Base-by-base conservation (phyloP, 1,140 invertebrate species). In the Samia ricini region DNA sequence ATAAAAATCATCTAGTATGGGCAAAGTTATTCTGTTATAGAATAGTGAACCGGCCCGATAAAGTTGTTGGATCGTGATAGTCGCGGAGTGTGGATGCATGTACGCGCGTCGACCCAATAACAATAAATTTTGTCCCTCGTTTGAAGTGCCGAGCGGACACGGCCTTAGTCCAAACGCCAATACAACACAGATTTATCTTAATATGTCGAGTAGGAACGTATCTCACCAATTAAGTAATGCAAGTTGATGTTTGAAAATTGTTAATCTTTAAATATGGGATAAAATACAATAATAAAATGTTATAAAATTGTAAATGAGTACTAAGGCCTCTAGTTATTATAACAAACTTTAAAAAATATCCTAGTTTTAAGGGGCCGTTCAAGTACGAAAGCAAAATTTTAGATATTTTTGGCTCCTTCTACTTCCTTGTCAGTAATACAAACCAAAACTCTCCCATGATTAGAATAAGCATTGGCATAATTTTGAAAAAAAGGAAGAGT, bases 51-150 rank as follows among this genome's bases (percentile, higher is more conserved):
- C 66, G 69, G 56, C 54, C 59, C 70, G 87, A 89, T 89, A 89
- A 89, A 85, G 81, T 88, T 85, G 85, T 89, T 76, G 56, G 54
- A 71, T 83, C 80, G 83, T 85, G 85, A 89, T 89, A 87, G 83
- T 76, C 81, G 87, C 83, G 79, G 75, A 90, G 88, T 90, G 84
- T 77, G 85, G 87, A 90, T 90, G 84, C 88, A 77, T 90, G 88
- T 90, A 81, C 79, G 84, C 81, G 77, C 74, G 77, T 77, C 79
- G 72, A 66, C 56, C 83, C 87, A 88, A 88, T 90, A 90, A 90
- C 84, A 88, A 88, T 90, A 89, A 89, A 89, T 89, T 83, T 85
- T 76, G 72, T 79, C 62, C 68, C 79, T 77, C 82, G 85, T 88
- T 88, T 89, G 87, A 89, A 84, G 80, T 76, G 79, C 83, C 84